Evolutionary conservation across 1,140 invertebrate genomes (phyloP).

Genomic region (Dreissena rostriformis): DNA sequence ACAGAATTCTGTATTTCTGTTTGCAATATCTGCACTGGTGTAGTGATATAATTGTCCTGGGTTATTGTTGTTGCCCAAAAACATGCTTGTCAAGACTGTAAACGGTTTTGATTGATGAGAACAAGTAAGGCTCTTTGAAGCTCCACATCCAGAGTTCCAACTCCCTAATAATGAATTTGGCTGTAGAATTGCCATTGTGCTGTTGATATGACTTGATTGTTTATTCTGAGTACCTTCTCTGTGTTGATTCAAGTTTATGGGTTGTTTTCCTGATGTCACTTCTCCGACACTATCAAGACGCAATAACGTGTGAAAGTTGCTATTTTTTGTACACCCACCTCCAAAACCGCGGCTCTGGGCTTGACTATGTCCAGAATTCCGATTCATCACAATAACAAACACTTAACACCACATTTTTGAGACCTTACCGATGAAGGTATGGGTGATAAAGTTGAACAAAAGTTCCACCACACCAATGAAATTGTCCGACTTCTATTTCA

Average conservation of each 20-base stretch:
- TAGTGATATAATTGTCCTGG: slow-evolving; percentile 49
- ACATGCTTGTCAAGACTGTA: not conserved
- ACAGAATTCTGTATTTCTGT: not conserved
- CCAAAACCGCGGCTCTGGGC: not conserved
- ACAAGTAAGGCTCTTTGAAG: no score
- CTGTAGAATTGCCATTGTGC: no score
- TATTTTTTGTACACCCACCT: no score
- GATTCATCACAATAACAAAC: not conserved
- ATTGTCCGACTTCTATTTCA: slow-evolving; percentile 1
- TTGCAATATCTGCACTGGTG: slow-evolving; percentile 3
- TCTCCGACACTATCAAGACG: no score
- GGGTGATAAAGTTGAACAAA: not conserved
- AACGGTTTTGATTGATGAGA: no score
- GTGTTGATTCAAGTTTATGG: no score
- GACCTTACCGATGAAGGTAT: not conserved
- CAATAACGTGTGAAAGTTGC: no score
- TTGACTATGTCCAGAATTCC: not conserved
- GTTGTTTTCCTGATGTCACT: no score
- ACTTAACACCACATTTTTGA: not conserved
- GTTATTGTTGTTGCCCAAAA: not conserved
- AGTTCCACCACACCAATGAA: slow-evolving; percentile 22
- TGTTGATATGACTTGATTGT: no score
- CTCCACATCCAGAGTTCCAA: no score
- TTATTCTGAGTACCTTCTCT: no score
- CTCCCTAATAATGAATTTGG: no score